Conservation (phyloP, 2,113 vertebrate species). For the Mormoops blainvillei region DNA sequence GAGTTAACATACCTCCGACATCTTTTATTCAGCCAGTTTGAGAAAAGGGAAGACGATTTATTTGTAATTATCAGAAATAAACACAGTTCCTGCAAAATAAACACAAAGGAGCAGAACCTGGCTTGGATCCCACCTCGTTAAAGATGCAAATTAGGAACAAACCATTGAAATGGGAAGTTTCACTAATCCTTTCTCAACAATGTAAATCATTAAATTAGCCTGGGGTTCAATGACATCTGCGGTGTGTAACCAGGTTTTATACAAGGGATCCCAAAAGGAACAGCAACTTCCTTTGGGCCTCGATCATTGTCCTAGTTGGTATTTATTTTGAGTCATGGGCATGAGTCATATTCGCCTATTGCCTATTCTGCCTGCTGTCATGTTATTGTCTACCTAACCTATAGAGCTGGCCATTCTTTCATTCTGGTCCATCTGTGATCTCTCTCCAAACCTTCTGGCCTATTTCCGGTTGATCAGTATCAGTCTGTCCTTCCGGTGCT, state of each 20-base stretch:
- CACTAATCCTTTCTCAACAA: slow-evolving; percentile 78
- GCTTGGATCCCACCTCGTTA: slow-evolving; percentile 79
- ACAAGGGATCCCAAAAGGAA: slow-evolving; percentile 51
- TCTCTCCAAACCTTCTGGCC: slow-evolving; percentile 9
- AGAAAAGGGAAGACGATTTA: slow-evolving; percentile 77
- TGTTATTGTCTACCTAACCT: neutral
- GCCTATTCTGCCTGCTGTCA: neutral
- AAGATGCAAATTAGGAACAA: slow-evolving; percentile 81
- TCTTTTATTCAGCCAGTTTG: slow-evolving; percentile 67
- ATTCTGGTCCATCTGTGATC: accelerated
- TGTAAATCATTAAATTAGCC: slow-evolving; percentile 70
- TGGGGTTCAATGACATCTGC: slow-evolving; percentile 62
- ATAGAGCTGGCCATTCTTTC: neutral
- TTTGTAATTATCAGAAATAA: slow-evolving; percentile 84
- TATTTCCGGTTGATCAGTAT: slow-evolving; percentile 1
- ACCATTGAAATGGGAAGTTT: slow-evolving; percentile 61
- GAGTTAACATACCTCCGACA: slow-evolving; percentile 33
- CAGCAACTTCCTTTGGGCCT: neutral
- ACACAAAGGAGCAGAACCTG: slow-evolving; percentile 83
- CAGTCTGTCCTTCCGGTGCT: slow-evolving; percentile 24
- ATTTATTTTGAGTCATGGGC: neutral
- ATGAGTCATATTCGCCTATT: neutral
- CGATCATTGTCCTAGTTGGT: neutral
- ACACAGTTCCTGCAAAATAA: slow-evolving; percentile 79
- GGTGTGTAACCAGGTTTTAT: neutral